phyloP scores from a whole-genome alignment of 2,888 invertebrate genomes.

The Lagria hirta region DNA sequence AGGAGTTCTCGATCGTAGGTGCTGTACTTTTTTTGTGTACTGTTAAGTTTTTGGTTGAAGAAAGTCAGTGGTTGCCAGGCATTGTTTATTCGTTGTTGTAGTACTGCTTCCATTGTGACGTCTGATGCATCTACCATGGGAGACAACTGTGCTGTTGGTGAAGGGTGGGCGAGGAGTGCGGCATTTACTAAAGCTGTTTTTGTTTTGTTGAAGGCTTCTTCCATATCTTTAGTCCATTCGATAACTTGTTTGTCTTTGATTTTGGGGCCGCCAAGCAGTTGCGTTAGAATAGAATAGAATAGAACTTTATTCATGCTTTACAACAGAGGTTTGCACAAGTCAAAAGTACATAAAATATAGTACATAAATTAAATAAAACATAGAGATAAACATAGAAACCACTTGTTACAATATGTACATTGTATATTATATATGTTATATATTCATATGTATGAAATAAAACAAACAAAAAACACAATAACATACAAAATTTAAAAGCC shows the following conservation, averaged over 20 bases:
- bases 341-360: too few species aligned
- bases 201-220: background rate
- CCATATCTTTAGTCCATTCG: background rate
- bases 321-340: too few species aligned
- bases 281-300: too few species aligned
- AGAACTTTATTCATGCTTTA: too few species aligned
- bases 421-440: too few species aligned
- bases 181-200: too few species aligned
- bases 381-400: too few species aligned
- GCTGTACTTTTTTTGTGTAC: slow-evolving; percentile 43
- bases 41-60: slow-evolving; percentile 42
- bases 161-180: slow-evolving; percentile 9
- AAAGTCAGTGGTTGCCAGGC: slow-evolving; percentile 44
- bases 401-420: too few species aligned
- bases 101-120: slow-evolving; percentile 42
- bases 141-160: slow-evolving; percentile 2
- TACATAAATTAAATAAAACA: too few species aligned
- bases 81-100: slow-evolving; percentile 40
- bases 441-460: too few species aligned
- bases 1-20: slow-evolving; percentile 47
- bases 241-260: background rate
- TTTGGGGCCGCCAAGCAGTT: background rate
- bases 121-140: slow-evolving; percentile 7
- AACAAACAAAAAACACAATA: too few species aligned
- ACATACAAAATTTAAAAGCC: too few species aligned